Conservation (phyloP, 2,113 vertebrate species). For the Euleptes europaea region DNA sequence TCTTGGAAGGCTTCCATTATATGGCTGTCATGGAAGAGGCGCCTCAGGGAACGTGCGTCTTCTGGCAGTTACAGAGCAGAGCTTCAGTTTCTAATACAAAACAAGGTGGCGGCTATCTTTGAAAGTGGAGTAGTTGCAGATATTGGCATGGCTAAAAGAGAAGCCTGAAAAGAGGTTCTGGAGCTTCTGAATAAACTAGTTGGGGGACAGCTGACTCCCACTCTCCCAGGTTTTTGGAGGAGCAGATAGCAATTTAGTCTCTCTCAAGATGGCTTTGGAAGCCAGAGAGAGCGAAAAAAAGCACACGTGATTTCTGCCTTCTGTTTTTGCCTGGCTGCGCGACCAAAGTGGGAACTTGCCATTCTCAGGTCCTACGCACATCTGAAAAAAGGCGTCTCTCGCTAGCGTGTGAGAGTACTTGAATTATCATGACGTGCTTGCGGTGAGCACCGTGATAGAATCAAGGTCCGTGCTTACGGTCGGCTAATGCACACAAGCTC, state of each 20-base stretch:
- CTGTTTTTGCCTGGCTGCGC: neutral
- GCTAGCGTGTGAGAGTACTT: neutral
- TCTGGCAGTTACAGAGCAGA: neutral
- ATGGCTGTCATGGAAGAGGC: constrained; percentile 2
- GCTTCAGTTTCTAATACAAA: neutral
- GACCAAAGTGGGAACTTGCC: neutral
- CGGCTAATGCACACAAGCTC: neutral
- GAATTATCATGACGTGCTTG: neutral
- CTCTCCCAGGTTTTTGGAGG: neutral
- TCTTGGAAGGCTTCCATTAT: constrained; percentile 23
- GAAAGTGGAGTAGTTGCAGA: neutral
- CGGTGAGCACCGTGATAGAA: neutral
- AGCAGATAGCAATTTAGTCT: neutral
- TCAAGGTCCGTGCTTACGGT: neutral
- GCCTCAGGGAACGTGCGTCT: neutral
- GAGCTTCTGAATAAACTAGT: constrained; percentile 2
- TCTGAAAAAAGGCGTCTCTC: neutral
- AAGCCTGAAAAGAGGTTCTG: constrained; percentile 1
- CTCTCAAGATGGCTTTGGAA: constrained; percentile 4
- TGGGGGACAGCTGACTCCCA: neutral
- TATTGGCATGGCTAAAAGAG: neutral
- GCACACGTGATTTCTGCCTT: neutral
- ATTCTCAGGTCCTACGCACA: neutral
- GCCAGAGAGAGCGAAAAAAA: neutral
- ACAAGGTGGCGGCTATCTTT: neutral